These are phyloP conservation scores for Lagorchestes hirsutus DNA, from an alignment of 2,797 vertebrate species.

Conservation along the genomic window DNA sequence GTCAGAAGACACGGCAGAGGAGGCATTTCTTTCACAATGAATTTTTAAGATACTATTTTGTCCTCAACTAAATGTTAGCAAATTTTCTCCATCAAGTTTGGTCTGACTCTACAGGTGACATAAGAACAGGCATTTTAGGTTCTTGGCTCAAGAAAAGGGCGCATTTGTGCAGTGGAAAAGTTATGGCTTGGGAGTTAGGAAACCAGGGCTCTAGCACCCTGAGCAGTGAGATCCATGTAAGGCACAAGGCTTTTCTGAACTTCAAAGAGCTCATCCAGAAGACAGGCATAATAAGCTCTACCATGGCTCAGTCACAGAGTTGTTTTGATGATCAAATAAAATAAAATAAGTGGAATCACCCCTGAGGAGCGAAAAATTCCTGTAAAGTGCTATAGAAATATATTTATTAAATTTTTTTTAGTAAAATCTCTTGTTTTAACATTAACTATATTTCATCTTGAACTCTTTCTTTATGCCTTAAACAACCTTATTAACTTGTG, in stretches of 20 bases:
- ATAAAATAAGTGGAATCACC: background rate
- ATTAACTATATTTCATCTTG: background rate
- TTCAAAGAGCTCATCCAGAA: background rate
- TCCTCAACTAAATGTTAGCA: conserved; percentile 30
- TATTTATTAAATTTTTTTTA: background rate
- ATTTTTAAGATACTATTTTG: background rate
- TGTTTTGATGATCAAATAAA: background rate
- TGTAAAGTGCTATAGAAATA: background rate
- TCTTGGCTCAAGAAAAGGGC: background rate
- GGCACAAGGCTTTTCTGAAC: background rate
- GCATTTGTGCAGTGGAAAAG: background rate
- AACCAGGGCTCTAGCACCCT: background rate
- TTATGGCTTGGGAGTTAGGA: background rate
- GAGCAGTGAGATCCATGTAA: conserved; percentile 5
- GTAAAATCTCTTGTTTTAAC: background rate
- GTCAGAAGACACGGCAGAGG: conserved; percentile 2
- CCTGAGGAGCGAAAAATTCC: background rate
- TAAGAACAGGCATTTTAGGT: background rate
- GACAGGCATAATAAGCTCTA: background rate
- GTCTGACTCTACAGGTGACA: background rate
- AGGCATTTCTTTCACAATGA: background rate
- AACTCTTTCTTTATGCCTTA: background rate
- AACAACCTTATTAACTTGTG: background rate
- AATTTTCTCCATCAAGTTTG: conserved; percentile 10
- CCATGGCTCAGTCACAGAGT: background rate